Conservation (phyloP, 1,140 invertebrate species). For the Penaeus vannamei region DNA sequence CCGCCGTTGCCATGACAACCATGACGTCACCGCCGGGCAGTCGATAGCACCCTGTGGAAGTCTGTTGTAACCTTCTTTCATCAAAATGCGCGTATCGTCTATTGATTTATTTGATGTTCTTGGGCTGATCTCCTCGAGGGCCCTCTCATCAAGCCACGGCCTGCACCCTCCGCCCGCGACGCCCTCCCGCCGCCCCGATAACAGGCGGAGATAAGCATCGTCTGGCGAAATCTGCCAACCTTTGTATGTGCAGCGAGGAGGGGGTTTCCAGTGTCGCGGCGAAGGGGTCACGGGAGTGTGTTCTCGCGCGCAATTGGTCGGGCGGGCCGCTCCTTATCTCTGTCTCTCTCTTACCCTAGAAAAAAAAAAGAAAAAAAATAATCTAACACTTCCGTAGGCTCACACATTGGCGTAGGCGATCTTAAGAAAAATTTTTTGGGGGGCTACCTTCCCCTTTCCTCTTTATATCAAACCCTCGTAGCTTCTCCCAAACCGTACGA, state of each 20-base stretch:
- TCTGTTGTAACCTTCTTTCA: slow-evolving; percentile 1
- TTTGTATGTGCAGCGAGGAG: background rate
- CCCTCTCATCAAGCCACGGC: background rate
- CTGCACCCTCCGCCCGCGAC: background rate
- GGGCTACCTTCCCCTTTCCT: background rate
- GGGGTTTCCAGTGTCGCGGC: background rate
- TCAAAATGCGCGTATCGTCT: background rate
- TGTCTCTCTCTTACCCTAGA: background rate
- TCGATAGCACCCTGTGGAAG: slow-evolving; percentile 40
- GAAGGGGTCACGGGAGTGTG: background rate
- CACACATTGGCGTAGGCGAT: background rate
- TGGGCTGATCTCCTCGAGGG: background rate
- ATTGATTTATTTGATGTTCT: background rate
- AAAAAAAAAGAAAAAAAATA: no score
- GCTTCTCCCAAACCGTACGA: background rate
- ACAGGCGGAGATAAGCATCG: background rate
- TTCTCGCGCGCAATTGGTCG: background rate
- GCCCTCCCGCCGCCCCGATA: no score
- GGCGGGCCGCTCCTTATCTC: background rate
- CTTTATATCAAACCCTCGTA: no score
- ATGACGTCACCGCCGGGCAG: slow-evolving; percentile 44
- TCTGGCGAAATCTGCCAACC: slow-evolving; percentile 10
- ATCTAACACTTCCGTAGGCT: no score
- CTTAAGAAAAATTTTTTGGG: background rate
- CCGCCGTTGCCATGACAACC: slow-evolving; percentile 39